phyloP scores from a whole-genome alignment of 2,797 vertebrate species.

The Pampus argenteus region DNA sequence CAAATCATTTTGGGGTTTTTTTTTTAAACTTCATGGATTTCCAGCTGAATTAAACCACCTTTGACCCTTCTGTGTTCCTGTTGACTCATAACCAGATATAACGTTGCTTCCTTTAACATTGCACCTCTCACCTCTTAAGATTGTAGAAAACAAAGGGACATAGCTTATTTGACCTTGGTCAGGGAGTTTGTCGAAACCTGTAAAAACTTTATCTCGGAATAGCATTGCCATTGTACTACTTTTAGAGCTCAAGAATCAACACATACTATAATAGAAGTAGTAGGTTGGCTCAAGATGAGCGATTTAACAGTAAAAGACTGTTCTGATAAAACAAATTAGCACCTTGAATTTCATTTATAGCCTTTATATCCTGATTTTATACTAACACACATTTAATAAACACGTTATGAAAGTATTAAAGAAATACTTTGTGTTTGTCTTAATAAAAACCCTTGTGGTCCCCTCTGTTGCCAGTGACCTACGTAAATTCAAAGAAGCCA shows the following conservation, averaged over 20 bases:
- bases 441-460: neutral
- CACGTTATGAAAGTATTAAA: neutral
- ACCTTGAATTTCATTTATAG: neutral
- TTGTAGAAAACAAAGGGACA: constrained; percentile 26
- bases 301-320: neutral
- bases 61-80: constrained; percentile 33
- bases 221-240: neutral
- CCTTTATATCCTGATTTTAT: neutral
- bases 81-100: constrained; percentile 14
- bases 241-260: neutral
- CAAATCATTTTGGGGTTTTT: neutral
- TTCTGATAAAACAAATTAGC: neutral
- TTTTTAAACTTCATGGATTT: constrained; percentile 12
- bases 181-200: neutral
- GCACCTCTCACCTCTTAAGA: constrained; percentile 16
- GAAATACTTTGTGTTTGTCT: neutral
- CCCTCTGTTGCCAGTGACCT: constrained; percentile 87
- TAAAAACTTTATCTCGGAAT: neutral
- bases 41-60: constrained; percentile 11
- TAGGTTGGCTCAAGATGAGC: neutral
- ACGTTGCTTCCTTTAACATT: constrained; percentile 24
- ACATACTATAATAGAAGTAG: neutral
- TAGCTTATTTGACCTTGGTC: neutral
- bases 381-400: neutral
- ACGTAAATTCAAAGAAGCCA: constrained; percentile 97